Conservation (phyloP, 1,140 invertebrate species). For the Eurytemora carolleeae region DNA sequence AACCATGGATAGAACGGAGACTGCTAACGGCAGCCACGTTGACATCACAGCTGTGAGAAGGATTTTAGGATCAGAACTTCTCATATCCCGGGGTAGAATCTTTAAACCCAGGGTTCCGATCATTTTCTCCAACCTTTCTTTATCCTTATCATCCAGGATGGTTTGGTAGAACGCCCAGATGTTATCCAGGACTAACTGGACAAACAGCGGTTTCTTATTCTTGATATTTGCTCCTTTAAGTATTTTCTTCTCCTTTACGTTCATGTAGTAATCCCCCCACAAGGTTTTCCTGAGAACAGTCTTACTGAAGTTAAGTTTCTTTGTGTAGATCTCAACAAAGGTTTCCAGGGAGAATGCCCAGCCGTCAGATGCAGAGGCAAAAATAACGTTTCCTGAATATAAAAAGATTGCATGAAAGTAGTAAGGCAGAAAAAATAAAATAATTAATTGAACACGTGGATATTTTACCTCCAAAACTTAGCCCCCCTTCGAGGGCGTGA, state of each 20-base stretch:
- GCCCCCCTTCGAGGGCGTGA: no score
- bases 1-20: conserved; percentile 39
- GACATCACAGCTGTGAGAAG: conserved; percentile 57
- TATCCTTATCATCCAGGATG: conserved; percentile 48
- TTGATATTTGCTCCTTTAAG: conserved; percentile 78
- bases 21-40: conserved; percentile 55
- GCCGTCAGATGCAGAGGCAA: conserved; percentile 84
- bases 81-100: conserved; percentile 50
- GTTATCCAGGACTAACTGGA: conserved; percentile 83
- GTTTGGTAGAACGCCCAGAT: conserved; percentile 79
- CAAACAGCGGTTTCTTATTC: conserved; percentile 86
- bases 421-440: no score
- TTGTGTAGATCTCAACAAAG: conserved; percentile 66
- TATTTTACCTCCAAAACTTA: no score
- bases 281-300: conserved; percentile 49
- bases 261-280: conserved; percentile 90
- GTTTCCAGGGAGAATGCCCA: conserved; percentile 77
- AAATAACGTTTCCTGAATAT: conserved; percentile 77
- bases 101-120: conserved; percentile 57
- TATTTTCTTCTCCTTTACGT: conserved; percentile 63
- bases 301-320: conserved; percentile 47
- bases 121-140: conserved; percentile 53
- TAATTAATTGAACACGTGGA: no score
- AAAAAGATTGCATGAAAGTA: no score
- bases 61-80: conserved; percentile 49